Conservation (phyloP, 1,140 invertebrate genomes). For the Chlorops oryzae region DNA sequence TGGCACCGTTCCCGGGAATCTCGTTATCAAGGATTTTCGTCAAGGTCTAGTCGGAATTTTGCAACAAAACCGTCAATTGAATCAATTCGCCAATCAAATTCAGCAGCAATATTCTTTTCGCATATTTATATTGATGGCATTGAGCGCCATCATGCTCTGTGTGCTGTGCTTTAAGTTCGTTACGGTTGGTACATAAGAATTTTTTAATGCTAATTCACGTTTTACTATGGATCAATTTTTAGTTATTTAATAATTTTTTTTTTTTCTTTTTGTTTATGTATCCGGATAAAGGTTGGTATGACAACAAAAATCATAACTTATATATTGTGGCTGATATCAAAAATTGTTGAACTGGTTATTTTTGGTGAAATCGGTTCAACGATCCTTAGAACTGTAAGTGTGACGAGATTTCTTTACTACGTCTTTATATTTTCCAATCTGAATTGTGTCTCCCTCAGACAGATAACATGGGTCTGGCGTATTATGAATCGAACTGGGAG, state of each 20-base stretch:
- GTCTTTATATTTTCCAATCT: not conserved
- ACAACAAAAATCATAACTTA: constrained; percentile 8
- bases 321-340: constrained; percentile 10
- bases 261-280: no score
- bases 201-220: no score
- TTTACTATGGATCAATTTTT: no score
- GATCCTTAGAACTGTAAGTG: constrained; percentile 7
- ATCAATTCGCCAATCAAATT: constrained; percentile 26
- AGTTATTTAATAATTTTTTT: no score
- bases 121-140: constrained; percentile 33
- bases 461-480: constrained; percentile 26
- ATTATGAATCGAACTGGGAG: constrained; percentile 34
- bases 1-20: not conserved
- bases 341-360: constrained; percentile 11
- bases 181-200: constrained; percentile 25
- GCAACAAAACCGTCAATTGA: constrained; percentile 23
- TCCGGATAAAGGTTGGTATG: constrained; percentile 10
- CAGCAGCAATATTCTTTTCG: constrained; percentile 35
- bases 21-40: constrained; percentile 16
- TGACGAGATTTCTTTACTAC: not conserved
- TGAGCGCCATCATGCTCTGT: constrained; percentile 31
- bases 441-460: constrained; percentile 17
- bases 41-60: constrained; percentile 19
- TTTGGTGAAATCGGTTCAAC: constrained; percentile 10
- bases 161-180: constrained; percentile 33